These are phyloP conservation scores for Peromyscus polionotus DNA, from an alignment of 2,113 vertebrate genomes.

Conservation along the genomic window DNA sequence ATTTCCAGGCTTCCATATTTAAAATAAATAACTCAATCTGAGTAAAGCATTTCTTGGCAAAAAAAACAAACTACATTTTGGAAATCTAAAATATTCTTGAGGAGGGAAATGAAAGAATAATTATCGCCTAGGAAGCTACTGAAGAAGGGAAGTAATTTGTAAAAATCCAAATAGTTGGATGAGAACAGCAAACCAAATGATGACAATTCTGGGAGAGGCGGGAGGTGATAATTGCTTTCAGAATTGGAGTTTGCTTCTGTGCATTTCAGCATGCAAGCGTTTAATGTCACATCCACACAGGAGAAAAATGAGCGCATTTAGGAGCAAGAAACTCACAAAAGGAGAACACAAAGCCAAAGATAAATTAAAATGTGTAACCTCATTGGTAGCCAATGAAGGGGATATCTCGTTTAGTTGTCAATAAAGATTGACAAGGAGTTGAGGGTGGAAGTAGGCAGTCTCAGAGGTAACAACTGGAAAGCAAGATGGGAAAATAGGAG, in stretches of 20 bases:
- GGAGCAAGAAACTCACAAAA: conserved; percentile 42
- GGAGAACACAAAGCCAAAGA: conserved; percentile 22
- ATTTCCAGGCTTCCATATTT: conserved; percentile 12
- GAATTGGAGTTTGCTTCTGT: conserved; percentile 1
- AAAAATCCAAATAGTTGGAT: conserved; percentile 4
- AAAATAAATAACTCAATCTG: conserved; percentile 52
- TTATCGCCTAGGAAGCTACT: conserved; percentile 20
- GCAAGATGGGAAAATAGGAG: conserved; percentile 8
- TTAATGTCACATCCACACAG: not conserved
- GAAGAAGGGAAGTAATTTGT: conserved; percentile 40
- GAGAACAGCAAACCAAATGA: not conserved
- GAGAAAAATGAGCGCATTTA: conserved; percentile 10
- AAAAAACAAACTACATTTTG: conserved; percentile 42
- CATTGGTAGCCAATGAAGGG: conserved; percentile 5
- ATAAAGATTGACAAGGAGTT: not conserved
- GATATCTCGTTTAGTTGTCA: not conserved
- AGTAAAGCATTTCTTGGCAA: not conserved
- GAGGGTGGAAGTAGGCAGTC: not conserved
- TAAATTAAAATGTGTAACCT: conserved; percentile 40
- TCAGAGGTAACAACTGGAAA: not conserved
- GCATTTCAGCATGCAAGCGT: conserved; percentile 27
- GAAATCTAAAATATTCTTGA: conserved; percentile 46
- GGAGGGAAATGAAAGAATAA: conserved; percentile 8
- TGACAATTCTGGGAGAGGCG: not conserved
- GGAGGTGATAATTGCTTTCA: not conserved